Evolutionary conservation across 2,113 vertebrate genomes (phyloP), one percentile per base, ranked within the genome.

Genomic region (Myiopsitta monachus): DNA sequence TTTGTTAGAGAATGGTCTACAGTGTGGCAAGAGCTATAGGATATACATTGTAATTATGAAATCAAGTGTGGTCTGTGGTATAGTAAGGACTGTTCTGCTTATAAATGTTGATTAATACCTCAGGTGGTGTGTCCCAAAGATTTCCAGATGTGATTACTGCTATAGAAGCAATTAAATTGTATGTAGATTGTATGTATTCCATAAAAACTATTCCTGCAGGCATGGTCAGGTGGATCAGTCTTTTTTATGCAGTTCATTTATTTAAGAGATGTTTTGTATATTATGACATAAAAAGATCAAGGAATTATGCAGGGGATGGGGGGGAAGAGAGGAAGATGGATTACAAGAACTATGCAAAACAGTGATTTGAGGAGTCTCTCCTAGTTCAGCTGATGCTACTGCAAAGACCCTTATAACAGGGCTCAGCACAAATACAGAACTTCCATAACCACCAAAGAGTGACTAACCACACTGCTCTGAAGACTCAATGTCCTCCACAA

Each of bases 21-120:
- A 49, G 4, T 0, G 0, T 47, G 5, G 14, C 10, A 61, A 68
- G 22, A 63, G 5, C 14, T 68, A 16, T 17, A 59, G 23, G 22
- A 41, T 9, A 82, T 72, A 15, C 59, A 80, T n/a, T 73, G 38
- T 13, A 83, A 33, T 1, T 26, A 39, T 61, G 39, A 46, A 51
- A 59, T 38, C 17, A 55, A 16, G 5, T 43, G 52, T 9, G 2
- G n/a, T 85, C 31, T 28, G 6, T 26, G 13, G 3, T 31, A 64
- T 23, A 79, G n/a, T 10, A 59, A 18, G 5, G 22, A 3, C 15
- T 69, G 9, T 84, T 70, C 23, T 22, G 9, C 18, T 62, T 86
- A 70, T 38, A 83, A 88, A 69, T 69, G 24, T 44, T 64, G 54
- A 39, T 83, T 69, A 66, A 77, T 11, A 57, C 5, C 7, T 16